Base-by-base conservation (phyloP, 2,797 vertebrate species). In the Sebastes oblongus region DNA sequence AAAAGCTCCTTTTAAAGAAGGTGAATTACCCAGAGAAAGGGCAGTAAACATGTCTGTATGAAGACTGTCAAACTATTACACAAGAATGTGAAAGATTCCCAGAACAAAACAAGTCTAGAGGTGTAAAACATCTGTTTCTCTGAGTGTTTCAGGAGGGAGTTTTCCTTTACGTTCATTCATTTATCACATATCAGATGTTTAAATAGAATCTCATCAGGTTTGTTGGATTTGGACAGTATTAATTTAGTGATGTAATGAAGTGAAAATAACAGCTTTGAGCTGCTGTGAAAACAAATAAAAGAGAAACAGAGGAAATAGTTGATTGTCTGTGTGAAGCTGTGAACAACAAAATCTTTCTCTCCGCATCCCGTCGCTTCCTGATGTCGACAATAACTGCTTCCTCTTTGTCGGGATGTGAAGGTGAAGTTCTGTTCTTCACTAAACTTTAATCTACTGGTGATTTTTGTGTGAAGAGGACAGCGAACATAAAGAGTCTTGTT, bases 321-420 rank as follows among this genome's bases (percentile, higher is more conserved):
- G 86, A 88, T 84, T 88, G 86, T 84, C 86, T 76, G 64, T 16
- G 64, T 72, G 74, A 65, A 46, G 29, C 56, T 30, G 52, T 52
- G 36, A 66, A 50, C 8, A 76, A 66, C n/a, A 59, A n/a, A 59
- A 29, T 54, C 8, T 62, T 13, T 25, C 24, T 78, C 13, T 72
- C 24, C 36, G 62, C 58, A 20, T 56, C 50, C 52, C 1, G 2
- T 61, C 13, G 14, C 46, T 56, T 68, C 62, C 32, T 61, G 39
- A 62, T 12, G 14, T 27, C 34, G 3, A 46, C 42, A 46, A 46
- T 46, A 46, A 46, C 42, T 10, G 18, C 39, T 3, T 39, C 30
- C 34, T 64, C 59, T 29, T 27, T 22, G 24, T 39, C 4, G 18
- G 64, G 65, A 65, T 5, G 36, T 22, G 60, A 78, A 62, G 27